Base-by-base conservation (phyloP, 2,888 invertebrate genomes). In the Lasioglossum oenotherae region DNA sequence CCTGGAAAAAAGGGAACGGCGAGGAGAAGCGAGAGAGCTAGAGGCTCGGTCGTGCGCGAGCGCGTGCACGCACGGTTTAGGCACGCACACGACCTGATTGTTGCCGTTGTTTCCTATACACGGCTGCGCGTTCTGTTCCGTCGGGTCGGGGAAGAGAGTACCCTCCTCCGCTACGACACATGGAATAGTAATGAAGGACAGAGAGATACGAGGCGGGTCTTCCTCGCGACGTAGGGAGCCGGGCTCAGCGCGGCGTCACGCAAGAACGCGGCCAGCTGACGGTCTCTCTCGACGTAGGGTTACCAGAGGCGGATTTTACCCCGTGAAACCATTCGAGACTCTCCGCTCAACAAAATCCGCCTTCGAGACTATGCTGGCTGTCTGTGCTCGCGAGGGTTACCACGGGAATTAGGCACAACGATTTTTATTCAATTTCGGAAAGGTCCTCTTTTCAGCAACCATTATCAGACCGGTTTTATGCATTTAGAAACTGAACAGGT, bases 201-300 rank as follows among this genome's bases (percentile, higher is more conserved):
- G 91, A 92, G 93, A 92, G 93, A 93, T 92, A 80, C 90, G 87
- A 92, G 90, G 91, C 91, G 92, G 90, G 87, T 87, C 91, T 88
- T 91, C 84, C 87, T 84, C 82, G 80, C 84, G 86, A 82, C 75
- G 82, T 85, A 89, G 89, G 86, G 90, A 89, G 83, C 87, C 91
- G 84, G 87, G 80, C 81, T 87, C 87, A 89, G 86, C 91, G 91
- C 91, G 92, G 92, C 92, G 93, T 93, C 94, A 94, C 93, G 94
- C 93, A 93, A 94, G 93, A 93, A 93, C 92, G 90, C 89, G 87
- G 86, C 92, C 93, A 93, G 92, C 93, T 94, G 93, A 93, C 93
- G 93, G 90, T 91, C 90, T 89, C 88, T 88, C 85, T 87, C 88
- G 83, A 81, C 81, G 64, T 64, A 64, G 64, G 64, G 64, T 64